These are phyloP conservation scores for Iphiclides podalirius DNA, from an alignment of 2,888 invertebrate species.

Conservation along the genomic window DNA sequence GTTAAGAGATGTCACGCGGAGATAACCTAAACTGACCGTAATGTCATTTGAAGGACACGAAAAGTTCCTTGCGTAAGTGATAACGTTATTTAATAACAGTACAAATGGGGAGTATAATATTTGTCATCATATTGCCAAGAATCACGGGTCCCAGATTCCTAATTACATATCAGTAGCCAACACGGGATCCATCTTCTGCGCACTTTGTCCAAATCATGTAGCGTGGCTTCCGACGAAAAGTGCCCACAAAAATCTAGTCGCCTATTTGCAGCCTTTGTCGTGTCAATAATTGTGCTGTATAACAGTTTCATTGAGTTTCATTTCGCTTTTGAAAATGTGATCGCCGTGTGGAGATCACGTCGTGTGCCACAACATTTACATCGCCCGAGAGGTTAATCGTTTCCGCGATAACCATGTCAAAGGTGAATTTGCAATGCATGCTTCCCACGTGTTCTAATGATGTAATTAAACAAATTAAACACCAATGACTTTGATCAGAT, in stretches of 20 bases:
- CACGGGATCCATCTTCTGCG: too few relatives aligned
- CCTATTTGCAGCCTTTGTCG: too few relatives aligned
- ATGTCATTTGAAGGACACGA: slow-evolving; percentile 17
- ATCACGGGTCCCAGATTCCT: too few relatives aligned
- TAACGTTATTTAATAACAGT: too few relatives aligned
- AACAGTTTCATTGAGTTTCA: not conserved
- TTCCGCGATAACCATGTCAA: slow-evolving; percentile 11
- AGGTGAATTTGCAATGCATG: slow-evolving; percentile 11
- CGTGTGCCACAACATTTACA: slow-evolving; percentile 4
- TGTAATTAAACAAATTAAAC: not conserved
- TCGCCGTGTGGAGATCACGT: not conserved
- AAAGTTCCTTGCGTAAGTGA: slow-evolving; percentile 1
- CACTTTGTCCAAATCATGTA: too few relatives aligned
- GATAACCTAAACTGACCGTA: slow-evolving; percentile 15
- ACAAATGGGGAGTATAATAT: too few relatives aligned
- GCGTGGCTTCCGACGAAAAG: too few relatives aligned
- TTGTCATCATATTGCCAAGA: not conserved
- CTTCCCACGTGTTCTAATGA: slow-evolving; percentile 15
- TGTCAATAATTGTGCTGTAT: too few relatives aligned
- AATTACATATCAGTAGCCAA: too few relatives aligned
- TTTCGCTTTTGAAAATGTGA: not conserved
- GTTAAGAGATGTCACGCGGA: not conserved
- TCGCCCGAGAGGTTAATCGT: slow-evolving; percentile 13
- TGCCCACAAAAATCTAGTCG: too few relatives aligned
- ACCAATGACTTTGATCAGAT: not conserved